A percentile compares a stretch with the other conserved stretches of the same genome.
Evolutionary conservation across 2,113 vertebrate species (phyloP).

Genomic region (Cryptotis parvus): DNA sequence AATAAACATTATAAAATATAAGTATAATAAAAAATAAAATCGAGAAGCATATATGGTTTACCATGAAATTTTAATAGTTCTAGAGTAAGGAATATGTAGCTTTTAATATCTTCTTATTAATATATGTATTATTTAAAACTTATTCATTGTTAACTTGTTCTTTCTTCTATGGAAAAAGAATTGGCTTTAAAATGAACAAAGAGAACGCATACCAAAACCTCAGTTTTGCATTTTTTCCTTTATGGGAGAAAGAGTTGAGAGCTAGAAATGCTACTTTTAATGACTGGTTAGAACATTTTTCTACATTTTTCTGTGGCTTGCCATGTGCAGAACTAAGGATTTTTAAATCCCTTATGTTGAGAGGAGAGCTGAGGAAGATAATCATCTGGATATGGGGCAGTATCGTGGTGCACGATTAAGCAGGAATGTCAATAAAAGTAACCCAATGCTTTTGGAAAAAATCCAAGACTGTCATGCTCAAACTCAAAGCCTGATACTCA

Average conservation of each 20-base stretch:
- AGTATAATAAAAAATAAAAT: background rate
- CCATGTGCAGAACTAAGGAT: background rate
- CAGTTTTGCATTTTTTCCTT: background rate
- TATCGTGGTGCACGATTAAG: background rate
- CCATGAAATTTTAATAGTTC: background rate
- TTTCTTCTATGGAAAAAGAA: background rate
- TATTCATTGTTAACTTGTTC: background rate
- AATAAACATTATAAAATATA: conserved; percentile 2
- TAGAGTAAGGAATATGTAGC: background rate
- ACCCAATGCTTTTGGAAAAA: background rate
- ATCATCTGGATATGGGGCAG: background rate
- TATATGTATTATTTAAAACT: background rate
- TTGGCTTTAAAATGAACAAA: background rate
- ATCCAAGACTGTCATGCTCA: background rate
- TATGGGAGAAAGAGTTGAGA: background rate
- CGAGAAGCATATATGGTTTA: background rate
- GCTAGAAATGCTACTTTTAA: background rate
- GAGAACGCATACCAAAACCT: background rate
- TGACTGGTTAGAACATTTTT: background rate
- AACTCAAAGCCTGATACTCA: background rate
- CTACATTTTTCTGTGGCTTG: background rate
- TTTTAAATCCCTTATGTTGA: background rate
- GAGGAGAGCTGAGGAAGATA: background rate
- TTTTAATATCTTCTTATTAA: conserved; percentile 1
- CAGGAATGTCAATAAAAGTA: background rate